These are phyloP conservation scores for Pholis gunnellus DNA, from an alignment of 2,113 vertebrate species.

Conservation along the genomic window DNA sequence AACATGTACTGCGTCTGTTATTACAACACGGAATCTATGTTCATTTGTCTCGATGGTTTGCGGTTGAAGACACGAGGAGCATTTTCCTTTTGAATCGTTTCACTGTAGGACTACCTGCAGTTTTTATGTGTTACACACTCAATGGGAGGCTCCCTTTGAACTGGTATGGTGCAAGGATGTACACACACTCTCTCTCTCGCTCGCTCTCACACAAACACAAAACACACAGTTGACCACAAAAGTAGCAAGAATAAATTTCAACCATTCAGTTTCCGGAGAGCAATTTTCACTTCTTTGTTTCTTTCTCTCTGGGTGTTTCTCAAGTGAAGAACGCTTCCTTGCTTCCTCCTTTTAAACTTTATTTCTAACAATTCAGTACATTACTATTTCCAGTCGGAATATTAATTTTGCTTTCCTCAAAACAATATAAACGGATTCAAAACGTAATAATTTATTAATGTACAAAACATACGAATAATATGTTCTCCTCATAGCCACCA, in stretches of 20 bases:
- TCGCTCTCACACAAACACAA: conserved; percentile 12
- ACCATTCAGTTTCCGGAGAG: conserved; percentile 6
- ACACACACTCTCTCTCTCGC: not conserved
- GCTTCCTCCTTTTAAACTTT: not conserved
- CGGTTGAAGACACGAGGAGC: not conserved
- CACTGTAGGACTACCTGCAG: conserved; percentile 24
- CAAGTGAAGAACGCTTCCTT: not conserved
- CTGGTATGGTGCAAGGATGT: conserved; percentile 15
- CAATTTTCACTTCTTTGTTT: not conserved
- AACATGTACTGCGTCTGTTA: not conserved
- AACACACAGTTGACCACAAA: conserved; percentile 7
- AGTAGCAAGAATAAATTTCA: not conserved
- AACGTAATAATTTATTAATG: not conserved
- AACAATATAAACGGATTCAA: not conserved
- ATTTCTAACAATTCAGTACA: not conserved
- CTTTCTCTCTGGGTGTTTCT: not conserved
- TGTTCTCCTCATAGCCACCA: not conserved
- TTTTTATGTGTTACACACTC: conserved; percentile 40
- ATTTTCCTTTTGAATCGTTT: not conserved
- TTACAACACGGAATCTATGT: not conserved
- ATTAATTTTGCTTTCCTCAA: not conserved
- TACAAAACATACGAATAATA: not conserved
- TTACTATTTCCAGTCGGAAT: not conserved
- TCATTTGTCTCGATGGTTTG: not conserved
- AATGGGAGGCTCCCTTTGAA: conserved; percentile 56